Evolutionary conservation across 2,113 vertebrate genomes (phyloP).

Genomic region (Sylvilagus bachmani): DNA sequence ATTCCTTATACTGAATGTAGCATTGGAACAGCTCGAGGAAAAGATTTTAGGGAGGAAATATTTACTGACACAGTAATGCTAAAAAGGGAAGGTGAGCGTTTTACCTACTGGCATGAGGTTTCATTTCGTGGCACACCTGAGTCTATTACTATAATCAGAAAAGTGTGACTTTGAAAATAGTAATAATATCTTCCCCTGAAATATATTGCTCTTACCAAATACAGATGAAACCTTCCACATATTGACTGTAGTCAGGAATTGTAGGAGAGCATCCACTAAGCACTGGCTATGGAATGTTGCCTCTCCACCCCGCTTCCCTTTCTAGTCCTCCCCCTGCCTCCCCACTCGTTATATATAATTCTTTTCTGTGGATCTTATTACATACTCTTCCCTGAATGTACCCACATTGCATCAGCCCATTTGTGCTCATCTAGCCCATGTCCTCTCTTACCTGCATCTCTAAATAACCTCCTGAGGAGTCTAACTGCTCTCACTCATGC

Average conservation of each 20-base stretch:
- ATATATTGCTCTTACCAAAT: background rate
- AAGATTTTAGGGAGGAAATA: background rate
- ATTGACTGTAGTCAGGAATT: background rate
- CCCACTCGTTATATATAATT: background rate
- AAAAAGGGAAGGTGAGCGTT: background rate
- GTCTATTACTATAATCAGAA: constrained; percentile 53
- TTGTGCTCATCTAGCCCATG: background rate
- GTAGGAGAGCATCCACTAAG: background rate
- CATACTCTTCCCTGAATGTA: background rate
- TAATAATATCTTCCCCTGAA: constrained; percentile 51
- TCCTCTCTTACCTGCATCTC: background rate
- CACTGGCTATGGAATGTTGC: background rate
- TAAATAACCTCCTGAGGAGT: background rate
- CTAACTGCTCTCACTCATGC: background rate
- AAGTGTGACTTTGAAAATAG: constrained; percentile 49
- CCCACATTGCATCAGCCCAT: background rate
- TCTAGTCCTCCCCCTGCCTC: too few relatives aligned
- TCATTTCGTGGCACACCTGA: background rate
- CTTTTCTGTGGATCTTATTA: background rate
- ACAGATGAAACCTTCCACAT: constrained; percentile 52
- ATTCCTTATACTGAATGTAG: background rate
- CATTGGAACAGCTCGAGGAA: background rate
- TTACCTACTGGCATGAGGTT: background rate
- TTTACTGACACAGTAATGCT: background rate
- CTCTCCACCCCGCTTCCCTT: background rate